Evolutionary conservation across 2,113 vertebrate genomes (phyloP).

Genomic region (Dryoscopus gambensis): DNA sequence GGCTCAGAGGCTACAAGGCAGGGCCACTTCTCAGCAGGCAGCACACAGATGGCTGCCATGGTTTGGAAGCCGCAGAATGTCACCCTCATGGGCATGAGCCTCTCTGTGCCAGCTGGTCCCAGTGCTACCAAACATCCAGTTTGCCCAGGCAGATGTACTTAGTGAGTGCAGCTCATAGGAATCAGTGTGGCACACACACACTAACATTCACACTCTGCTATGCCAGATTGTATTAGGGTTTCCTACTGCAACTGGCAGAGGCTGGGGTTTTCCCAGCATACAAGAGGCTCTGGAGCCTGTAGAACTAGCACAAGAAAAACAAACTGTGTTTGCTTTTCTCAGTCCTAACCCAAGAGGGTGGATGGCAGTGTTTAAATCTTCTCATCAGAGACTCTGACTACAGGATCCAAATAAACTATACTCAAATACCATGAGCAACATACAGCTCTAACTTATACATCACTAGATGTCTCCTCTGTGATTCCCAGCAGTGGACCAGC

Average conservation of each 20-base stretch:
- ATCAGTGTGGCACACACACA: not conserved
- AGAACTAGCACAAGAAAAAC: not conserved
- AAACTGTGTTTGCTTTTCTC: not conserved
- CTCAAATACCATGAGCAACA: not conserved
- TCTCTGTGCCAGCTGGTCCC: not conserved
- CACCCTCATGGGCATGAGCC: not conserved
- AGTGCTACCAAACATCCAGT: not conserved
- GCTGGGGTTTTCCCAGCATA: not conserved
- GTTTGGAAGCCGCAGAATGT: not conserved
- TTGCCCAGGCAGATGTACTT: not conserved
- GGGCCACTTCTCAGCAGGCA: not conserved
- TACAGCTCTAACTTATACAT: not conserved
- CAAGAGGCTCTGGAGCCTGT: not conserved
- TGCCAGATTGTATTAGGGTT: not conserved
- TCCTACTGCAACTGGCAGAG: not conserved
- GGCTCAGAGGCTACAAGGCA: not conserved
- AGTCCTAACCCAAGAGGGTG: not conserved
- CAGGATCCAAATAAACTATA: not conserved
- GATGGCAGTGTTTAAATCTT: not conserved
- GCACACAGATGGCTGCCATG: accelerated
- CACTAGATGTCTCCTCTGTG: not conserved
- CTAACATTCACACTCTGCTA: not conserved
- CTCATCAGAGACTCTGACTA: not conserved
- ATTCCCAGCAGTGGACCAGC: not conserved
- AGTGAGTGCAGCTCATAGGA: not conserved